Evolutionary conservation across 2,888 invertebrate genomes (phyloP).

Genomic region (Cataglyphis cursor): DNA sequence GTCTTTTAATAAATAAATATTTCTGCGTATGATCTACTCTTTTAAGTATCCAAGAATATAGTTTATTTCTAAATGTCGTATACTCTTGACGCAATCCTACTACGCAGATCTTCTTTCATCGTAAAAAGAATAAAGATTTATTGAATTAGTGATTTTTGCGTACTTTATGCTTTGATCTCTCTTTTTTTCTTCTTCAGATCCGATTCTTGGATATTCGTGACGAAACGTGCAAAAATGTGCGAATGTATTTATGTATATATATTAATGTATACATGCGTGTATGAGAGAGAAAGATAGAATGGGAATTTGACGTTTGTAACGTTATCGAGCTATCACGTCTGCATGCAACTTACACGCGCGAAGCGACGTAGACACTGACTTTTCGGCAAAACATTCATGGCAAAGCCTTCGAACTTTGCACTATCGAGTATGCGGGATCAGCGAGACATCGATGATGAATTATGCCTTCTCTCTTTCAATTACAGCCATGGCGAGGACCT

Average conservation of each 20-base stretch:
- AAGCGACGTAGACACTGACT: conserved; percentile 44
- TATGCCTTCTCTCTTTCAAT: conserved; percentile 68
- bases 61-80: background rate
- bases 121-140: conserved; percentile 1
- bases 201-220: background rate
- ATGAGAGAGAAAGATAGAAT: conserved; percentile 16
- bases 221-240: background rate
- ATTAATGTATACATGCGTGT: conserved; percentile 2
- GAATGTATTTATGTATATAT: background rate
- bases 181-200: background rate
- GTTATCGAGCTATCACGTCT: conserved; percentile 47
- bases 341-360: conserved; percentile 67
- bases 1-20: conserved; percentile 20
- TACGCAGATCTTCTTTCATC: background rate
- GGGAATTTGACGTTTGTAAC: conserved; percentile 12
- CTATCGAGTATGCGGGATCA: background rate
- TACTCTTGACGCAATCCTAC: background rate
- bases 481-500: conserved; percentile 99
- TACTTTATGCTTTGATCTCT: background rate
- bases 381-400: conserved; percentile 28
- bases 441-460: conserved; percentile 29
- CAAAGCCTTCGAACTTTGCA: conserved; percentile 9
- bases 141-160: conserved; percentile 1
- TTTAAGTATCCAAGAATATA: background rate
- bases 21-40: background rate